Evolutionary conservation across 2,797 vertebrate species (phyloP).

Genomic region (Sebastes trivittatus): DNA sequence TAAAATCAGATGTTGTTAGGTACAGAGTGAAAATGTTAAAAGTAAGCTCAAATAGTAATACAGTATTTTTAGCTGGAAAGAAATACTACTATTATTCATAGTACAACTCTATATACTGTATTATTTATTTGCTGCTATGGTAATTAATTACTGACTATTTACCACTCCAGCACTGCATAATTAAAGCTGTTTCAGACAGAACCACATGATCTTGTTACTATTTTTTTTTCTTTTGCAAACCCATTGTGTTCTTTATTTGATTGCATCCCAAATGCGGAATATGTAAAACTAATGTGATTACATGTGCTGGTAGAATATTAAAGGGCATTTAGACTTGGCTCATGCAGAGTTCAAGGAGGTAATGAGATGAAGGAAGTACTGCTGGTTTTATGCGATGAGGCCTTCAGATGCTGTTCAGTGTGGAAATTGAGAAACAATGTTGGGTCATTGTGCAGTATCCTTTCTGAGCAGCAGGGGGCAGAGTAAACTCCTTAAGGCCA

Average conservation of each 20-base stretch:
- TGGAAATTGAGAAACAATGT: background rate
- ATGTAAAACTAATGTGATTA: slow-evolving; percentile 1
- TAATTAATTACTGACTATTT: background rate
- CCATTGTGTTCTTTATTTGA: background rate
- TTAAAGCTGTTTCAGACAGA: background rate
- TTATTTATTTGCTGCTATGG: background rate
- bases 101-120: background rate
- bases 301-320: background rate
- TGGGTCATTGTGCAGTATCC: background rate
- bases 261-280: background rate
- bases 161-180: background rate
- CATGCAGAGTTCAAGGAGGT: slow-evolving; percentile 10
- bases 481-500: background rate
- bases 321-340: background rate
- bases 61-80: background rate
- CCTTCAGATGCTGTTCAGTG: background rate
- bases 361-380: slow-evolving; percentile 7
- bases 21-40: background rate
- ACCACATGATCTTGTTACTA: background rate
- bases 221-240: background rate
- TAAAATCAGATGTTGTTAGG: slow-evolving; percentile 30
- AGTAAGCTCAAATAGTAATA: background rate
- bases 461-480: slow-evolving; percentile 45
- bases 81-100: background rate
- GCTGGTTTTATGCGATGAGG: background rate